These are phyloP conservation scores for Sycophaga agraensis DNA, from an alignment of 1,140 invertebrate species.

Conservation along the genomic window DNA sequence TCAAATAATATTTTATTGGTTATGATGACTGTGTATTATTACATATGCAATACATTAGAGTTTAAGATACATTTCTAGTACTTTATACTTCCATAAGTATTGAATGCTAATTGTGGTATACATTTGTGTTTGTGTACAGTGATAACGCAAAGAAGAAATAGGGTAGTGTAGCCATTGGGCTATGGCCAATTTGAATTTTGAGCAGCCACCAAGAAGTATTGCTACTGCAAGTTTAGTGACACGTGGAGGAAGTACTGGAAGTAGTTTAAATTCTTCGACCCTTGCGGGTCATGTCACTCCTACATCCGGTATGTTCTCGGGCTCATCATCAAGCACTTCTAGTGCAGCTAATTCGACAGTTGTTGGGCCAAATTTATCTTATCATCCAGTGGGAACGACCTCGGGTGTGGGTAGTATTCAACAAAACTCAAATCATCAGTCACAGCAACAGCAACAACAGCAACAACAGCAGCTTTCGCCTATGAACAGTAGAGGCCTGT, in stretches of 20 bases:
- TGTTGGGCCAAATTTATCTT: constrained; percentile 50
- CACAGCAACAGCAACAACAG: constrained; percentile 58
- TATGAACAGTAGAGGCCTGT: constrained; percentile 67
- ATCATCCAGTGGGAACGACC: constrained; percentile 40
- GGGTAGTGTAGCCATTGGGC: constrained; percentile 43
- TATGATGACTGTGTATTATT: constrained; percentile 29
- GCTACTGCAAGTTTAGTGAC: constrained; percentile 67
- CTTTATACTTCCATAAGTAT: background rate
- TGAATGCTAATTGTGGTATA: constrained; percentile 1
- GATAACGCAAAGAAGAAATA: background rate
- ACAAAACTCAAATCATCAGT: constrained; percentile 48
- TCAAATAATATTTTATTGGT: constrained; percentile 16
- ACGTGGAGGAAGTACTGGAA: constrained; percentile 59
- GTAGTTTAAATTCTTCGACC: constrained; percentile 63
- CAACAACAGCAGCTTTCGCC: constrained; percentile 65
- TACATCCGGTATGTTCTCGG: constrained; percentile 65
- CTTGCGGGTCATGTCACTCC: constrained; percentile 73
- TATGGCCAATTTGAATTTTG: constrained; percentile 84
- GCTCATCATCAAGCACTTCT: constrained; percentile 55
- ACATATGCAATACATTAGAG: background rate
- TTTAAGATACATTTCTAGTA: background rate
- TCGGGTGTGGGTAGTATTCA: constrained; percentile 43
- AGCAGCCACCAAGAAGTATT: constrained; percentile 76
- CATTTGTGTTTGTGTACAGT: constrained; percentile 8
- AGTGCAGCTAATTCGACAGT: constrained; percentile 50